Evolutionary conservation across 2,888 invertebrate species (phyloP).

Genomic region (Dicyrtoma fusca): DNA sequence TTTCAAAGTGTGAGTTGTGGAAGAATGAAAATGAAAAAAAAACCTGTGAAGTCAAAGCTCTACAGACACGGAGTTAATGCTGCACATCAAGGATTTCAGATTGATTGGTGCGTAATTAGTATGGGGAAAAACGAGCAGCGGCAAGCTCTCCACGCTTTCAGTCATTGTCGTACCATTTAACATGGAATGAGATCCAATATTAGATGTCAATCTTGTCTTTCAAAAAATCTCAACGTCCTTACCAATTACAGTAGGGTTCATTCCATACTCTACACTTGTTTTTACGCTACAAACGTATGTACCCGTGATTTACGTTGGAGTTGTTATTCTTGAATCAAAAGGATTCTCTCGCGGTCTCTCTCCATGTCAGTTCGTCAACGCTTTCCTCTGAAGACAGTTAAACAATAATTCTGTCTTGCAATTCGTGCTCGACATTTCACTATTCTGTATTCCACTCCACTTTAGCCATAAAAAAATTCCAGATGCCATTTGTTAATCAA

Average conservation of each 20-base stretch:
- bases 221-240: not conserved
- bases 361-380: too few relatives aligned
- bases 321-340: not conserved
- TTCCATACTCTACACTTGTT: not conserved
- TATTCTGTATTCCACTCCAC: too few relatives aligned
- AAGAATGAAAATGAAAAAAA: conserved; percentile 7
- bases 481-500: too few relatives aligned
- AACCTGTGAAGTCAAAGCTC: not conserved
- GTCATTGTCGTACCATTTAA: conserved; percentile 16
- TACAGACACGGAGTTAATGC: too few relatives aligned
- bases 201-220: conserved; percentile 20
- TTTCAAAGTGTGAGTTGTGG: too few relatives aligned
- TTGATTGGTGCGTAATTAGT: conserved; percentile 27
- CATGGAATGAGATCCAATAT: conserved; percentile 21
- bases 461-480: too few relatives aligned
- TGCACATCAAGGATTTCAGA: conserved; percentile 10
- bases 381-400: too few relatives aligned
- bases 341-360: too few relatives aligned
- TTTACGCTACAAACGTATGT: not conserved
- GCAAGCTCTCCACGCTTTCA: not conserved
- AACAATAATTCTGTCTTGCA: too few relatives aligned
- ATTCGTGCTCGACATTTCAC: too few relatives aligned
- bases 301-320: not conserved
- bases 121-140: conserved; percentile 7
- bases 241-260: too few relatives aligned